These are phyloP conservation scores for Urocitellus parryii DNA, from an alignment of 2,113 vertebrate species.

Conservation along the genomic window DNA sequence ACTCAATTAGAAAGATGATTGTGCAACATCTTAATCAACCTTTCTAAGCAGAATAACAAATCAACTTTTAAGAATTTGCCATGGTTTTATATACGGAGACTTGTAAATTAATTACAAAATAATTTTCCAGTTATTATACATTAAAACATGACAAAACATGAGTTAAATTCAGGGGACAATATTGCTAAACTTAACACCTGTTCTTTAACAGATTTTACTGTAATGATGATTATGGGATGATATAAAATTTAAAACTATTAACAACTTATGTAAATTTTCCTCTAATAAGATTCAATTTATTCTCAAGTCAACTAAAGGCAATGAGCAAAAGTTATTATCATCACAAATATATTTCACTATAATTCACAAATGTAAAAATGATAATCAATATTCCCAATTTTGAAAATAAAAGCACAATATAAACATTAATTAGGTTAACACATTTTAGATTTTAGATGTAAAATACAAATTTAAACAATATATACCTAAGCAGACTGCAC, in stretches of 20 bases:
- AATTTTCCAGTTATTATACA: neutral
- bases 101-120: neutral
- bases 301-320: neutral
- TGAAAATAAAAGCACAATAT: neutral
- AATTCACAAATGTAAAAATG: neutral
- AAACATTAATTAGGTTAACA: neutral
- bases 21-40: neutral
- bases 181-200: neutral
- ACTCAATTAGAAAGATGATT: neutral
- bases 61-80: neutral
- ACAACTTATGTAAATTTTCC: neutral
- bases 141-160: constrained; percentile 1
- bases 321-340: neutral
- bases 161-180: neutral
- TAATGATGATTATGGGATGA: neutral
- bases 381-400: neutral
- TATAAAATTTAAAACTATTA: neutral
- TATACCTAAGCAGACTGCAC: neutral
- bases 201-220: neutral
- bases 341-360: neutral
- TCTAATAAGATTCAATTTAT: neutral
- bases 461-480: neutral
- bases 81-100: neutral
- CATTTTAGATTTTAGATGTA: neutral
- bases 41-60: constrained; percentile 22